phyloP scores from a whole-genome alignment of 2,113 vertebrate genomes.

The Callorhinus ursinus region DNA sequence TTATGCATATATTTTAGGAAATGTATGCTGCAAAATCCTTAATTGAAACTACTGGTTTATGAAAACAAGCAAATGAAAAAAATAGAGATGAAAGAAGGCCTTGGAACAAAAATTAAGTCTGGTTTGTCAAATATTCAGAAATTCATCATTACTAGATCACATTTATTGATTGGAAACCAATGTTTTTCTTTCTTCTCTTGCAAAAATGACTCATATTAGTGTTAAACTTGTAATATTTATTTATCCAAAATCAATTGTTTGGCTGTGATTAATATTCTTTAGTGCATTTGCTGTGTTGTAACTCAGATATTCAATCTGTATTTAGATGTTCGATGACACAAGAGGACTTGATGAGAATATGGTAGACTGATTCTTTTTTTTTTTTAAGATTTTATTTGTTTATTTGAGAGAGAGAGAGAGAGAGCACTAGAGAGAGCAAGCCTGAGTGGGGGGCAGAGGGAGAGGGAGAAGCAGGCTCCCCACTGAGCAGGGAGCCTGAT shows the following conservation, averaged over 20 bases:
- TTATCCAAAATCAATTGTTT: neutral
- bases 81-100: neutral
- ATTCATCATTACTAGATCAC: neutral
- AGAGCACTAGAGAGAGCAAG: no score
- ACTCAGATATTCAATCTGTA: neutral
- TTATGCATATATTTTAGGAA: constrained; percentile 13
- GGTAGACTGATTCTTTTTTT: constrained; percentile 39
- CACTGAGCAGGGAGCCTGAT: no score
- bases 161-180: neutral
- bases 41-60: constrained; percentile 7
- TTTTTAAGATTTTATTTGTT: neutral
- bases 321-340: neutral
- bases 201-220: neutral
- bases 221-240: constrained; percentile 36
- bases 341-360: constrained; percentile 11
- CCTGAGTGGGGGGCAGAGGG: no score
- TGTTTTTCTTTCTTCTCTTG: constrained; percentile 47
- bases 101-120: constrained; percentile 41
- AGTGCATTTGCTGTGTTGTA: neutral
- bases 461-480: no score
- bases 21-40: constrained; percentile 24
- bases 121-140: constrained; percentile 39
- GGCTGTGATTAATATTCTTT: neutral
- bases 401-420: neutral
- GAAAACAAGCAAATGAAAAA: neutral